These are phyloP conservation scores for Drosophila varians DNA, from an alignment of 1,140 invertebrate species.

Conservation along the genomic window DNA sequence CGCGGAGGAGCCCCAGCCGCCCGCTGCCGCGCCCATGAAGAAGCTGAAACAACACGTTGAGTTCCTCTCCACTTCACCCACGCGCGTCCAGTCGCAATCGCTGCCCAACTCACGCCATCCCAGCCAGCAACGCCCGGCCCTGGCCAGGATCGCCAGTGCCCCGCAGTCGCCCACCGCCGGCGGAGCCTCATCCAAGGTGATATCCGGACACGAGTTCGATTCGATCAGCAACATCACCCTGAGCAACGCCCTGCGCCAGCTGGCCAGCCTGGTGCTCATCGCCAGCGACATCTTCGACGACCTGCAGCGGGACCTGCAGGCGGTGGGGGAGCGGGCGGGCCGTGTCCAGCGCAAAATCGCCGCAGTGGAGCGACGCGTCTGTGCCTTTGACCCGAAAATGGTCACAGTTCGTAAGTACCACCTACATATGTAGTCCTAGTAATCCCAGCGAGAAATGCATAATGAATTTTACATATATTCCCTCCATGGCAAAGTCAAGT, in stretches of 20 bases:
- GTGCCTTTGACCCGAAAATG: slow-evolving; percentile 89
- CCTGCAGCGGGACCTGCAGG: slow-evolving; percentile 88
- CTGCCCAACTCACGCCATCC: slow-evolving; percentile 67
- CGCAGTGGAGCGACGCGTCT: slow-evolving; percentile 86
- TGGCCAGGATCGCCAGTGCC: slow-evolving; percentile 48
- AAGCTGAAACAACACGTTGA: slow-evolving; percentile 79
- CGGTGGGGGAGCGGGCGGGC: slow-evolving; percentile 87
- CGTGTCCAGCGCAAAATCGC: slow-evolving; percentile 87
- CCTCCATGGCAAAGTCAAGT: slow-evolving; percentile 60
- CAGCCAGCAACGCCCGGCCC: slow-evolving; percentile 56
- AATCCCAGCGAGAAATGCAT: not conserved
- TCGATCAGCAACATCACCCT: slow-evolving; percentile 91
- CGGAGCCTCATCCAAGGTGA: slow-evolving; percentile 40
- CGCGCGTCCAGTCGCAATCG: slow-evolving; percentile 55
- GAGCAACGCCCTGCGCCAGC: slow-evolving; percentile 89
- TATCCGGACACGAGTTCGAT: slow-evolving; percentile 88
- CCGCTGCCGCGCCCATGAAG: slow-evolving; percentile 67
- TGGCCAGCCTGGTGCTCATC: slow-evolving; percentile 90
- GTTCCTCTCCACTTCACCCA: slow-evolving; percentile 67
- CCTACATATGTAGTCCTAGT: slow-evolving; percentile 17
- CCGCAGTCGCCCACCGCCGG: slow-evolving; percentile 67
- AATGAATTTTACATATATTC: slow-evolving; percentile 22
- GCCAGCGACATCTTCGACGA: slow-evolving; percentile 91
- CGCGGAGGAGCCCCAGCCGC: slow-evolving; percentile 51
- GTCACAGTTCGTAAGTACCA: slow-evolving; percentile 92